phyloP scores from a whole-genome alignment of 2,888 invertebrate species.

The Glyphotaelius pellucidus region DNA sequence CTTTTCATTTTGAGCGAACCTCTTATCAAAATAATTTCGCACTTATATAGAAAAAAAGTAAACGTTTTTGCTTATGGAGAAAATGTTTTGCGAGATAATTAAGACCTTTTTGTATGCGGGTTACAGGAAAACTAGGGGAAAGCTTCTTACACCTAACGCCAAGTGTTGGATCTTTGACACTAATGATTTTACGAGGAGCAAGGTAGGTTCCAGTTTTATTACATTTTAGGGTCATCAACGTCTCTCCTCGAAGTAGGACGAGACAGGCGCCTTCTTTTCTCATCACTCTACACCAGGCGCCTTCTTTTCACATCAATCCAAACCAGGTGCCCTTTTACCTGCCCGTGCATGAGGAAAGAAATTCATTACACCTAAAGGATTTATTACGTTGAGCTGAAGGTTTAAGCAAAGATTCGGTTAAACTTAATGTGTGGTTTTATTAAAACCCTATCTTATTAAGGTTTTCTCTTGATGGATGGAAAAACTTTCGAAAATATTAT shows the following conservation, averaged over 20 bases:
- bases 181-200: conserved; percentile 60
- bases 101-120: not conserved
- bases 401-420: not conserved
- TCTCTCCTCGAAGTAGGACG: conserved; percentile 47
- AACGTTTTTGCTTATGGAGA: not conserved
- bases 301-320: not conserved
- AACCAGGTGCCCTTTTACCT: not conserved
- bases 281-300: not conserved
- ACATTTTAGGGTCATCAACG: conserved; percentile 63
- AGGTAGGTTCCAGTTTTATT: conserved; percentile 57
- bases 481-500: not conserved
- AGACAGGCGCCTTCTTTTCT: not conserved
- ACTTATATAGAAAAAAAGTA: not conserved
- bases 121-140: not conserved
- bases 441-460: not conserved
- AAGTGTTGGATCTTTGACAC: conserved; percentile 52
- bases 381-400: conserved; percentile 5
- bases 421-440: not conserved
- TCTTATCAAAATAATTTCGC: not conserved
- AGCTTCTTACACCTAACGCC: not conserved
- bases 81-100: not conserved
- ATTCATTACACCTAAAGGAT: conserved; percentile 24
- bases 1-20: conserved; percentile 26
- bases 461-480: not conserved
- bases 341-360: conserved; percentile 11